Evolutionary conservation across 1,140 invertebrate species (phyloP).

Genomic region (Oncopodura yosiiana): DNA sequence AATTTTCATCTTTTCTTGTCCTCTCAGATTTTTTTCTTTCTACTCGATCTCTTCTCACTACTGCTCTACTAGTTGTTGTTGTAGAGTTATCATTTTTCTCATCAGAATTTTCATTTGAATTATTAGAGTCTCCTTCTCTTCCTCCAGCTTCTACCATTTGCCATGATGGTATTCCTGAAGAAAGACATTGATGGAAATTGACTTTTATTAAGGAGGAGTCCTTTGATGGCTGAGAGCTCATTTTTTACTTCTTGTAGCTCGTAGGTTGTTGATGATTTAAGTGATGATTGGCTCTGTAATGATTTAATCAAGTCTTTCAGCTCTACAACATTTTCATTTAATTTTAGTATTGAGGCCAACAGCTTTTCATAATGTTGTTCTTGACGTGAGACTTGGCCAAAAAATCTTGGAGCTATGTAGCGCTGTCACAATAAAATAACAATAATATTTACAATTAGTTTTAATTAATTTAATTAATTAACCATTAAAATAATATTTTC

Average conservation of each 20-base stretch:
- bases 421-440: constrained; percentile 17
- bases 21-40: constrained; percentile 11
- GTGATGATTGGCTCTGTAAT: constrained; percentile 3
- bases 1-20: neutral
- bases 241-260: constrained; percentile 27
- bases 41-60: constrained; percentile 18
- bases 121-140: constrained; percentile 7
- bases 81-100: constrained; percentile 10
- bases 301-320: constrained; percentile 24
- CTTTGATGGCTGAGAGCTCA: constrained; percentile 27
- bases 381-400: constrained; percentile 24
- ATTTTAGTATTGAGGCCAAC: constrained; percentile 12
- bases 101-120: constrained; percentile 12
- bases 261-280: neutral
- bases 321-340: constrained; percentile 29
- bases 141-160: constrained; percentile 23
- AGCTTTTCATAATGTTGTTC: constrained; percentile 29
- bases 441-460: neutral
- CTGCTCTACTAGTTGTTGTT: constrained; percentile 2
- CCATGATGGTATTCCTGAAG: constrained; percentile 31
- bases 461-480: too few relatives aligned
- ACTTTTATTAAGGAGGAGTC: constrained; percentile 21
- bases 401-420: constrained; percentile 30
- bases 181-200: constrained; percentile 29
- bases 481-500: too few relatives aligned